Base-by-base conservation (phyloP, 2,888 invertebrate genomes). In the Silvanus unidentatus region DNA sequence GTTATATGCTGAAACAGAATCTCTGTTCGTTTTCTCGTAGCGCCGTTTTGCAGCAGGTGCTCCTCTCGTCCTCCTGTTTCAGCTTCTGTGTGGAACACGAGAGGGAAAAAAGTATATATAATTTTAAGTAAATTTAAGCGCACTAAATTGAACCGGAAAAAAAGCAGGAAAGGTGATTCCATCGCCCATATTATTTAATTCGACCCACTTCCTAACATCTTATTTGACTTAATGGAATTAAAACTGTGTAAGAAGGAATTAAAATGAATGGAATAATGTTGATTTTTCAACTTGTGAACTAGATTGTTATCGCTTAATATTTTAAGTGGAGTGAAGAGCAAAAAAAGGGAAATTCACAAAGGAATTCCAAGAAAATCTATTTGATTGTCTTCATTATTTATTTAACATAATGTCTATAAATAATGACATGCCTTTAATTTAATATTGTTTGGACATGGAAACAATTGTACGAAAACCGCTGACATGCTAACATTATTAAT, bases 351-450 rank as follows among this genome's bases (percentile, higher is more conserved):
- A 39, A 29, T 34, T 37, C 35, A 34, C 42, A 42, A 41, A 38
- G 6, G 22, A 39, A 39, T 44, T 39, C 44, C 39, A n/a, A 27
- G 38, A 32, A 45, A 43, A 35, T 43, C 16, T 32, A 29, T 42
- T 47, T 43, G 50, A 53, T 50, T 48, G 43, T 44, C 37, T 38
- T 45, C 38, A 42, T 52, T 46, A 48, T 46, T 52, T 50, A 52
- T 52, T 48, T 32, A 52, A 42, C 35, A 16, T 35, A 32, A 36
- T 34, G 39, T 43, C 43, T 44, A 50, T 52, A 48, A 52, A 52
- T 52, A 50, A 48, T 46, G 48, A 50, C 47, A 48, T 44, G 40
- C 35, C 44, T 46, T 44, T 48, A 50, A 52, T 52, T 50, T 47
- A 39, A 41, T 44, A 47, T 46, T 38, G 42, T 30, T 42, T 36